phyloP scores from a whole-genome alignment of 1,140 invertebrate genomes.

The Hycleus cichorii region DNA sequence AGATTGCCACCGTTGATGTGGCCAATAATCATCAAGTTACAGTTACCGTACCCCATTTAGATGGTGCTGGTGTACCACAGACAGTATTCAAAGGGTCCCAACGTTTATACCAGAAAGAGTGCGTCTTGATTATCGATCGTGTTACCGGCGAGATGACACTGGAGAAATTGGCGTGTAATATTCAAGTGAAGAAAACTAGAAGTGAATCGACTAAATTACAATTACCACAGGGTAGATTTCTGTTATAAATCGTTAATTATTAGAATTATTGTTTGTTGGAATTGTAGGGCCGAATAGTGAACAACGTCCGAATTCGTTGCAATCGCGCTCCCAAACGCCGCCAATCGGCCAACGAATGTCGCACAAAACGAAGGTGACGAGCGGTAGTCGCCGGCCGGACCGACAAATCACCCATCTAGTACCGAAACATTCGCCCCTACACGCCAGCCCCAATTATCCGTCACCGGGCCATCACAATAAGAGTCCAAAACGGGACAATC shows the following conservation, averaged over 20 bases:
- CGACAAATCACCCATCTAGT: conserved; percentile 38
- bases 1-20: conserved; percentile 83
- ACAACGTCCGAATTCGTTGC: conserved; percentile 42
- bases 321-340: conserved; percentile 38
- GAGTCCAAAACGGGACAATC: conserved; percentile 27
- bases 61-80: conserved; percentile 78
- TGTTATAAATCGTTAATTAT: not conserved
- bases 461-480: conserved; percentile 32
- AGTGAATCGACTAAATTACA: conserved; percentile 41
- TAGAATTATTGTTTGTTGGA: not conserved
- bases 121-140: conserved; percentile 89
- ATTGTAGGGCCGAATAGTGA: conserved; percentile 18
- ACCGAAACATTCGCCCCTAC: conserved; percentile 47
- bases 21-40: conserved; percentile 82
- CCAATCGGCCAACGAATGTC: conserved; percentile 50
- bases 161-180: conserved; percentile 83
- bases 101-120: conserved; percentile 82
- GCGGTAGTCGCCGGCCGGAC: conserved; percentile 49
- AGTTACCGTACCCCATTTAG: conserved; percentile 87
- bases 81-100: conserved; percentile 93
- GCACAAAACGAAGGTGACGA: conserved; percentile 56
- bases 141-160: conserved; percentile 86
- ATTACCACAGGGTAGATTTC: conserved; percentile 35
- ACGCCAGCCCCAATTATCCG: conserved; percentile 44
- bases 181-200: conserved; percentile 93